phyloP scores from a whole-genome alignment of 2,797 vertebrate genomes.

The Hybognathus amarus region DNA sequence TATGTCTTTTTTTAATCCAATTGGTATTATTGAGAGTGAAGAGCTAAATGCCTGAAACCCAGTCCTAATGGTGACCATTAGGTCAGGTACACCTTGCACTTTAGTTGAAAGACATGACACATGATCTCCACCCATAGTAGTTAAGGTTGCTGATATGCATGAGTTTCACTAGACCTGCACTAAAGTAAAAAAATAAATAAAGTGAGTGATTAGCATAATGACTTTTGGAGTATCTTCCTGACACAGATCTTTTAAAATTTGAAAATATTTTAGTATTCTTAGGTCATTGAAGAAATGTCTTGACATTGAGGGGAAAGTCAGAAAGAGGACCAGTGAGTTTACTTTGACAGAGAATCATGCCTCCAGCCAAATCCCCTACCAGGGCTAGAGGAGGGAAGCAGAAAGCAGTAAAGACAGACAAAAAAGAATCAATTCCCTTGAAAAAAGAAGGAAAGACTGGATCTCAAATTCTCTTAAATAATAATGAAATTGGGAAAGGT shows the following conservation, averaged over 20 bases:
- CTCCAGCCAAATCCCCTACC: conserved; percentile 65
- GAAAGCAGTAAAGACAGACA: conserved; percentile 60
- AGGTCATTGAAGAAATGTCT: conserved; percentile 58
- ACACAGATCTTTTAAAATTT: not conserved
- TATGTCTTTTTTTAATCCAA: conserved; percentile 38
- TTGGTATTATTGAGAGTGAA: conserved; percentile 29
- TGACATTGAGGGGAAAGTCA: conserved; percentile 22
- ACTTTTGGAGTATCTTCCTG: not conserved
- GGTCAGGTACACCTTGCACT: conserved; percentile 57
- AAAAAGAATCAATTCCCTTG: conserved; percentile 49
- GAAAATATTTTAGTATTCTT: conserved; percentile 32
- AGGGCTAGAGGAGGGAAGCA: conserved; percentile 56
- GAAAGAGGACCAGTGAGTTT: conserved; percentile 43
- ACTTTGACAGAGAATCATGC: conserved; percentile 59
- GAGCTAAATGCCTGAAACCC: conserved; percentile 63
- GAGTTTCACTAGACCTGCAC: conserved; percentile 16
- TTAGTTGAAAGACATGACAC: conserved; percentile 57
- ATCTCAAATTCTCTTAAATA: conserved; percentile 48
- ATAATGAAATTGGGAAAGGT: conserved; percentile 39
- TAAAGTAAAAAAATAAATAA: not conserved
- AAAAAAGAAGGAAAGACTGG: conserved; percentile 54
- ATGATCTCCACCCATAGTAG: conserved; percentile 44
- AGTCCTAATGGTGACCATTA: conserved; percentile 62
- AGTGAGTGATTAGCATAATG: not conserved
- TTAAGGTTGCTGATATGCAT: conserved; percentile 32